Evolutionary conservation across 2,113 vertebrate species (phyloP), one percentile per base, ranked within the genome.

Genomic region (Clarias macrocephalus): DNA sequence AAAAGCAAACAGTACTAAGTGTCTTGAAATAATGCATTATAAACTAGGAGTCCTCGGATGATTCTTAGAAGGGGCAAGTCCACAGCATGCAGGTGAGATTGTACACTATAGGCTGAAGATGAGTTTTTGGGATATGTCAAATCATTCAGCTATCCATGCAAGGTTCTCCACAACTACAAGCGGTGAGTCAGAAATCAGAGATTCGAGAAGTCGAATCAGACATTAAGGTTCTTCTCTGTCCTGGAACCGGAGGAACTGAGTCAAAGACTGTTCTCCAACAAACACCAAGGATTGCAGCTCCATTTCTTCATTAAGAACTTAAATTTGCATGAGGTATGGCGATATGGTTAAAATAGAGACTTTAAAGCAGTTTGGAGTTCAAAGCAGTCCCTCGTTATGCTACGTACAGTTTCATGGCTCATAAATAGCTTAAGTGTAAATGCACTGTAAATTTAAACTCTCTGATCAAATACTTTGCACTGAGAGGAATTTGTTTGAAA

Each of bases 71-170:
- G 42, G 1, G 23, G 42, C 11, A 76, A n/a, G 33, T 76, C 42
- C 15, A 15, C 15, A 23, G 7, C n/a, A 76, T 16, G 0, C 23
- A 76, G 23, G 9, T 73, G 4, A 30, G 18, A 19, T 37, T 72
- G 30, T 33, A 37, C 30, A 37, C 30, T 75, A 25, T 48, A 75
- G 37, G 7, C 23, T 8, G 16, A 72, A 37, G 94, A 94, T 94
- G 91, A 92, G 94, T 95, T 90, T 92, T 92, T 68, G 91, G 93
- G 91, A 94, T 93, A 93, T 79, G 85, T 88, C 88, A 37, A 89
- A 90, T 92, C 89, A 91, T 90, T 94, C 15, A 13, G 5, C 19
- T 23, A 48, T 12, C 72, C 19, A 48, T 75, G 7, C 4, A 1
- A 42, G 18, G 42, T 21, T 21, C 42, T 21, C 18, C 33, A 42